Conservation (phyloP, 2,888 invertebrate species). For the Standfussiana lucernea region DNA sequence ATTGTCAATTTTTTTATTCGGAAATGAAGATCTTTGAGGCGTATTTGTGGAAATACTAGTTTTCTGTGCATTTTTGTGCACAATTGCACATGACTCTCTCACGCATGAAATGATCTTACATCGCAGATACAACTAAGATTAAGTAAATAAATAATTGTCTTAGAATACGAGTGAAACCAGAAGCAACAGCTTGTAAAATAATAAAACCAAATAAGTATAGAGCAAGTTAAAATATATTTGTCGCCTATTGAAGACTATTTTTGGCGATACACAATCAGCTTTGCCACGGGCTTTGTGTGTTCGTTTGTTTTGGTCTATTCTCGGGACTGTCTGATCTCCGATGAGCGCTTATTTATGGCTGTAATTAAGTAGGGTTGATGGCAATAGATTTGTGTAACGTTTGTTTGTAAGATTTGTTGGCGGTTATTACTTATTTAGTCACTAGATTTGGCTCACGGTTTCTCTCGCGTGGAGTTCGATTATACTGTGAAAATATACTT, state of each 20-base stretch:
- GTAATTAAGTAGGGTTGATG: constrained; percentile 30
- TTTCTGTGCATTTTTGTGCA: background rate
- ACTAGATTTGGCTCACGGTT: background rate
- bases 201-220: background rate
- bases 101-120: background rate
- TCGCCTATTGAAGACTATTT: constrained; percentile 39
- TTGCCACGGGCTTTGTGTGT: constrained; percentile 5
- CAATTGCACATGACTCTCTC: background rate
- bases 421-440: background rate
- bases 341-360: constrained; percentile 22
- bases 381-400: background rate
- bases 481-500: background rate
- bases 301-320: constrained; percentile 41
- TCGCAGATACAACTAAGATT: background rate
- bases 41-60: too few species aligned
- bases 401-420: background rate
- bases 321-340: constrained; percentile 37
- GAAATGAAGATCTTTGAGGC: too few species aligned
- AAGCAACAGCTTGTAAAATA: background rate
- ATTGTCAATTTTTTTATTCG: background rate
- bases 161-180: background rate
- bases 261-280: constrained; percentile 3
- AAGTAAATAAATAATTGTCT: background rate
- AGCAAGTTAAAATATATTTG: constrained; percentile 23
- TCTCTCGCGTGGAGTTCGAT: background rate